Conservation (phyloP, 1,140 invertebrate genomes). For the Brachionus rubens region DNA sequence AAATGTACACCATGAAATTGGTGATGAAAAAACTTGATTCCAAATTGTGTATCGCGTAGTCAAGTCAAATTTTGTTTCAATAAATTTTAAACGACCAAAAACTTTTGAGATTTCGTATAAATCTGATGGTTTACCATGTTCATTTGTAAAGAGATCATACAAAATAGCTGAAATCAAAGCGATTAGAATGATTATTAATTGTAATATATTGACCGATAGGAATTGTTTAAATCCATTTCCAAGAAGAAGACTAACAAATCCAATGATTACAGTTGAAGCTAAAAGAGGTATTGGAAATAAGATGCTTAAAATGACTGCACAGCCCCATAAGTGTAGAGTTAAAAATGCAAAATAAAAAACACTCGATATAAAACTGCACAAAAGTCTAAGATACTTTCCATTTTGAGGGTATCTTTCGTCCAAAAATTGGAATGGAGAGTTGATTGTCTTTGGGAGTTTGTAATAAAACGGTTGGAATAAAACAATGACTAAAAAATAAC, state of each 20-base stretch:
- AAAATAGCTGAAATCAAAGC: background rate
- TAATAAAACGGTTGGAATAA: background rate
- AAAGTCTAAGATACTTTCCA: background rate
- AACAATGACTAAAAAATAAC: background rate
- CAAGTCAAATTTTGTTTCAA: background rate
- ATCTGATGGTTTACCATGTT: background rate
- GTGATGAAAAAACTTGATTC: conserved; percentile 9
- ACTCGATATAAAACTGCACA: too few relatives aligned
- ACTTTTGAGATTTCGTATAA: background rate
- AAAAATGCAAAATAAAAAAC: background rate
- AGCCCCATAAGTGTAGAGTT: background rate
- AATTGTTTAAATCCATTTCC: background rate
- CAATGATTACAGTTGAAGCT: background rate
- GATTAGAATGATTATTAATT: background rate
- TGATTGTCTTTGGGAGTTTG: background rate
- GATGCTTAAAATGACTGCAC: background rate
- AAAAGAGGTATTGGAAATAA: background rate
- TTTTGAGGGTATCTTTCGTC: background rate
- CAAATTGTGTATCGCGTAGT: background rate
- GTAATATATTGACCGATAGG: background rate
- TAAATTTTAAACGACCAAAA: background rate
- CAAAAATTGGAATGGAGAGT: background rate
- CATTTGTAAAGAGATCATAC: background rate
- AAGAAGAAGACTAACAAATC: background rate
- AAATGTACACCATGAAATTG: background rate